Evolutionary conservation across 2,113 vertebrate species (phyloP), one percentile per base, ranked within the genome.

Genomic region (Ameiurus melas): DNA sequence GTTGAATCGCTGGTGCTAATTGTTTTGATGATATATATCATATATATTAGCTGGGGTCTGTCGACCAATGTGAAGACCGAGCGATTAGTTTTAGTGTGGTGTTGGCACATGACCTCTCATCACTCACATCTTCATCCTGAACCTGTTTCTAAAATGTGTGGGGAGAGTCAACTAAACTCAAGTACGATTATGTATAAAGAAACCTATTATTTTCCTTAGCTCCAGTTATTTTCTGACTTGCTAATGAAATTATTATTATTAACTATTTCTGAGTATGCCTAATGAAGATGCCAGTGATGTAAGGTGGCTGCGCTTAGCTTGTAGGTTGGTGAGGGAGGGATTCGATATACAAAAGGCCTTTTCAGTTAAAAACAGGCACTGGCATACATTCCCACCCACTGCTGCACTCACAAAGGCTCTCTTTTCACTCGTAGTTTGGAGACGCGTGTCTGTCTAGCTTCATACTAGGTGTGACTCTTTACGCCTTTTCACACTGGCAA

Each of bases 281-380:
- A 55, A 55, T 86, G 47, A 20, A 19, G 64, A 30, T 8, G 78
- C 25, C n/a, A 25, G 58, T 88, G 53, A 79, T 79, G 60, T 64
- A 66, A 84, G 73, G 60, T 60, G 33, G 58, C 30, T 79, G 22
- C n/a, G 25, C 60, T 68, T 53, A 80, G 71, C 70, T 71, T 62
- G 33, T 58, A 87, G 60, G 5, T 30, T 75, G 82, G 57, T 87
- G 60, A 66, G 60, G 66, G 89, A 85, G 12, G 87, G 70, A 58
- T 66, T 66, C 62, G 47, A 82, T 87, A 47, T 84, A 94, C 93
- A 95, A 93, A 93, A 86, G 88, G 57, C 55, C 93, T 93, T 94
- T 94, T 95, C 90, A 94, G 75, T 70, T 78, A 30, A 17, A 71
- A 83, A 78, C 55, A 25, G 78, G 43, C 70, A 58, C 84, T 80